These are phyloP conservation scores for Bugula neritina DNA, from an alignment of 2,888 invertebrate species.

Conservation along the genomic window DNA sequence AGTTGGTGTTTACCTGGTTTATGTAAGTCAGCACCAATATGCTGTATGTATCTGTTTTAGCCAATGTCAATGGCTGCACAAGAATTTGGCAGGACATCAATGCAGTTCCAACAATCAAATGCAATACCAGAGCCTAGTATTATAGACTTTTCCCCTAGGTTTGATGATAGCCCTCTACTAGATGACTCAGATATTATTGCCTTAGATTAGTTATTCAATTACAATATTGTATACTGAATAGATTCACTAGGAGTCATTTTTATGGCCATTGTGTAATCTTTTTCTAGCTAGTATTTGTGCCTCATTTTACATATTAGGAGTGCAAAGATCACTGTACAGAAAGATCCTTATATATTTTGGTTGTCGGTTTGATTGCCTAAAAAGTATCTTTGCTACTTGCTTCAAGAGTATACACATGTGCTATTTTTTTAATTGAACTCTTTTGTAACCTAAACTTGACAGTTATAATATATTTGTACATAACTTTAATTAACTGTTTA, in stretches of 20 bases:
- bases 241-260: not conserved
- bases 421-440: too few relatives aligned
- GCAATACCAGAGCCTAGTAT: not conserved
- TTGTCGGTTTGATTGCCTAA: too few relatives aligned
- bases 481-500: too few relatives aligned
- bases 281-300: not conserved
- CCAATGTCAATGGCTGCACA: not conserved
- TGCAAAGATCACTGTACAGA: too few relatives aligned
- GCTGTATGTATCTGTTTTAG: not conserved
- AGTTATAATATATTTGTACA: too few relatives aligned
- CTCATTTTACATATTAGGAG: too few relatives aligned
- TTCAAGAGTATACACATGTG: too few relatives aligned
- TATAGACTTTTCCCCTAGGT: conserved; percentile 17
- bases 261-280: not conserved
- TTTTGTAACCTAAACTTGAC: too few relatives aligned
- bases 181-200: conserved; percentile 23
- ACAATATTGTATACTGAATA: not conserved
- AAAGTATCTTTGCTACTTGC: too few relatives aligned
- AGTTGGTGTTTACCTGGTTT: too few relatives aligned
- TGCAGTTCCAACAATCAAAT: not conserved
- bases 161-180: conserved; percentile 10
- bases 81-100: not conserved
- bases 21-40: too few relatives aligned
- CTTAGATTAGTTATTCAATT: conserved; percentile 7
- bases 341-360: too few relatives aligned